A percentile compares a stretch with the other conserved stretches of the same genome.
phyloP scores from a whole-genome alignment of 2,113 vertebrate species.

The Odocoileus virginianus region DNA sequence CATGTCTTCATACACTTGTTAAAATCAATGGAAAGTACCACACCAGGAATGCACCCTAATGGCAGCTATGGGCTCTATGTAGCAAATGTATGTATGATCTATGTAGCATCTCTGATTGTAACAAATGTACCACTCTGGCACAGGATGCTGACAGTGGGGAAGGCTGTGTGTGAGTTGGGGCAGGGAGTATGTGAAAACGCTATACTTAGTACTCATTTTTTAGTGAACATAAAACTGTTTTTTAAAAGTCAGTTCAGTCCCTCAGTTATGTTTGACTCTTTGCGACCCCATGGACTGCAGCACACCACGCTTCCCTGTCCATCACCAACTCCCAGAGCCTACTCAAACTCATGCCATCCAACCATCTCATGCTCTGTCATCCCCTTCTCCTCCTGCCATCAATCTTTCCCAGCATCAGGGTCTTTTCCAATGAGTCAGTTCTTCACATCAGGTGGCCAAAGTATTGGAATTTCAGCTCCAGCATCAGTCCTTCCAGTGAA shows the following conservation, averaged over 20 bases:
- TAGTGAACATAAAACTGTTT: background rate
- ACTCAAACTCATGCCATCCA: background rate
- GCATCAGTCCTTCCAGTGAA: background rate
- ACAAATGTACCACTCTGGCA: background rate
- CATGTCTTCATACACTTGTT: background rate
- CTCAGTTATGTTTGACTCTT: background rate
- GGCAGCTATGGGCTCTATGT: background rate
- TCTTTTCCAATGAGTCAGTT: background rate
- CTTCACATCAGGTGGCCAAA: background rate
- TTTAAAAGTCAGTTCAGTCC: background rate
- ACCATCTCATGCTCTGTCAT: background rate
- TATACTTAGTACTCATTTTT: background rate
- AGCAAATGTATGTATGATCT: no score
- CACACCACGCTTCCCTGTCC: background rate
- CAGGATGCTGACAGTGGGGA: rapidly evolving
- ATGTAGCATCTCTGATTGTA: background rate
- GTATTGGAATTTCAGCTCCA: background rate
- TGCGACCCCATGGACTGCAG: background rate
- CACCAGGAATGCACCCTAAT: background rate
- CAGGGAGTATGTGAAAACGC: background rate
- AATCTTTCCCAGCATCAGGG: background rate
- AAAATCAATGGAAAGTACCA: background rate
- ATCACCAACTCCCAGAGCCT: background rate
- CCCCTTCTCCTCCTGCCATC: background rate
- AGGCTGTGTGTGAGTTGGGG: background rate